A percentile compares a stretch with the other conserved stretches of the same genome.
Evolutionary conservation across 2,888 invertebrate species (phyloP).

Genomic region (Netelia virgata): DNA sequence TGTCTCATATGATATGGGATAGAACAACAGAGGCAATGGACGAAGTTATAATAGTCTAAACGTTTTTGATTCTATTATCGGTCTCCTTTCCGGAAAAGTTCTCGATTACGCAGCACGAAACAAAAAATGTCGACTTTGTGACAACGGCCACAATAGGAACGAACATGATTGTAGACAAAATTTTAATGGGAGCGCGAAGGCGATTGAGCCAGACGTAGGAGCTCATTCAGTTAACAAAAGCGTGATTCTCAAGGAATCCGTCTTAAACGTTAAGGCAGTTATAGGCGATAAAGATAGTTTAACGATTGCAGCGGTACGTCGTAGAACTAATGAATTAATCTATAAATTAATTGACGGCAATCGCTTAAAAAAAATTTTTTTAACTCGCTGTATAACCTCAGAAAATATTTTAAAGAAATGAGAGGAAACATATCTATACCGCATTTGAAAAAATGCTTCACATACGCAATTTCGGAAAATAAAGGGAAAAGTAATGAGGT

Average conservation of each 20-base stretch:
- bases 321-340: no score
- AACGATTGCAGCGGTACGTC: no score
- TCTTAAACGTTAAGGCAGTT: conserved; percentile 32
- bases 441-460: conserved; percentile 67
- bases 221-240: conserved; percentile 69
- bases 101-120: conserved; percentile 70
- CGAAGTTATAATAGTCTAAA: conserved; percentile 32
- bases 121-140: conserved; percentile 69
- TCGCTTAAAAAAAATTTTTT: no score
- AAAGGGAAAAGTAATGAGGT: conserved; percentile 53
- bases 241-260: conserved; percentile 67
- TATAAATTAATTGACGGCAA: no score
- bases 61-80: conserved; percentile 27
- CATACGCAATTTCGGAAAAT: conserved; percentile 63
- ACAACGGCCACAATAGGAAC: conserved; percentile 56
- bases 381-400: no score
- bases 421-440: conserved; percentile 53
- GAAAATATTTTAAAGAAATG: conserved; percentile 43
- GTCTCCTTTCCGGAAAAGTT: conserved; percentile 63
- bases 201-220: conserved; percentile 73
- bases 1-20: conserved; percentile 45
- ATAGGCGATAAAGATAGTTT: no score
- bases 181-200: conserved; percentile 75
- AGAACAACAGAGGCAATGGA: conserved; percentile 42
- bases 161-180: conserved; percentile 74